Evolutionary conservation across 2,797 vertebrate genomes (phyloP).

Genomic region (Cichlasoma orientale): DNA sequence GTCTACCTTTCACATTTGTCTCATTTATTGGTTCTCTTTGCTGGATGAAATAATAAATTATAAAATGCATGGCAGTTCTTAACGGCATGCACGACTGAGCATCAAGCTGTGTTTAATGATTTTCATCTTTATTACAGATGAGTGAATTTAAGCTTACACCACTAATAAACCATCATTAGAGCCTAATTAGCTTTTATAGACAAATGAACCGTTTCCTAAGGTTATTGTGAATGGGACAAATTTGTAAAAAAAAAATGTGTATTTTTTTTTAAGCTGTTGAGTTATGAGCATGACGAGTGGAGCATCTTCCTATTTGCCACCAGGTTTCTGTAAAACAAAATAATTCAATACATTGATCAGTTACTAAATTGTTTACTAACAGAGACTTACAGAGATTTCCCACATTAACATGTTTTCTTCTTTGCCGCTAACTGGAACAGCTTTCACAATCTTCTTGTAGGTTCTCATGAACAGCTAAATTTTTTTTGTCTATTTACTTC

Average conservation of each 20-base stretch:
- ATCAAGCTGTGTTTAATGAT: constrained; percentile 37
- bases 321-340: not conserved
- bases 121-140: constrained; percentile 54
- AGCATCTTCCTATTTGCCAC: constrained; percentile 8
- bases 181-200: constrained; percentile 61
- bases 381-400: not conserved
- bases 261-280: constrained; percentile 58
- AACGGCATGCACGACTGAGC: constrained; percentile 7
- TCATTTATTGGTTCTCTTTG: not conserved
- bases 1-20: not conserved
- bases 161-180: constrained; percentile 31
- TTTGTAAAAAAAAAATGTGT: constrained; percentile 22
- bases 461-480: not conserved
- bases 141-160: constrained; percentile 46
- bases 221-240: constrained; percentile 41
- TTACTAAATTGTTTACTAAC: not conserved
- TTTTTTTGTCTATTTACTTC: not conserved
- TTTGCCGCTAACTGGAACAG: not conserved
- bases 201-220: constrained; percentile 54
- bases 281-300: constrained; percentile 68
- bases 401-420: not conserved
- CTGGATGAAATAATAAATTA: not conserved
- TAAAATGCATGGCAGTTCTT: constrained; percentile 16
- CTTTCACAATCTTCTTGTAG: not conserved
- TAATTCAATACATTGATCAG: not conserved